Conservation (phyloP, 2,888 invertebrate species). For the Ectemnius cavifrons region DNA sequence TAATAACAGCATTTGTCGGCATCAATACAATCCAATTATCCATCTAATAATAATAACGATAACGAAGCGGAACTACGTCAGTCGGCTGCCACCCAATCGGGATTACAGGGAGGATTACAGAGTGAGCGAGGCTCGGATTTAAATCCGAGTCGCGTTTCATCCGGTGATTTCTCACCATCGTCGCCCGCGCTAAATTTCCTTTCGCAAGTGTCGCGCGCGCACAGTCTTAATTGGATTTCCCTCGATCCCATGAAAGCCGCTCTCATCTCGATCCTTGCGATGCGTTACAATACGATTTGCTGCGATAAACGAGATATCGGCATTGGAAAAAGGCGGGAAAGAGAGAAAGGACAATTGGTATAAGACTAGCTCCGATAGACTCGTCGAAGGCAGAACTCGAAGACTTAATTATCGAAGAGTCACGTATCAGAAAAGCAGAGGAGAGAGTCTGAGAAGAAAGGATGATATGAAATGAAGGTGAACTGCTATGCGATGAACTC, state of each 20-base stretch:
- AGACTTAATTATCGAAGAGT: too few species aligned
- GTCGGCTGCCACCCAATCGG: too few species aligned
- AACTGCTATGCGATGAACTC: background rate
- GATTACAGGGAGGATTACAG: too few species aligned
- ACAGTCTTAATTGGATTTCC: constrained; percentile 16
- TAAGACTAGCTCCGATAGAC: too few species aligned
- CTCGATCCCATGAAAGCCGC: constrained; percentile 11
- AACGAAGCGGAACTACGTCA: background rate
- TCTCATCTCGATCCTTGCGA: background rate
- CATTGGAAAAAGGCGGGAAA: too few species aligned
- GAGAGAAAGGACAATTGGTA: too few species aligned
- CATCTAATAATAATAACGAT: constrained; percentile 7
- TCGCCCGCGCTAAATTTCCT: constrained; percentile 12
- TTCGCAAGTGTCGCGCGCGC: background rate
- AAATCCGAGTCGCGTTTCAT: constrained; percentile 18
- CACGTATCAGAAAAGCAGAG: too few species aligned
- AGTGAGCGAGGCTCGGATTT: background rate
- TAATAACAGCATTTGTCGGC: constrained; percentile 22
- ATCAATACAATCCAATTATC: constrained; percentile 1
- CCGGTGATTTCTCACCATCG: constrained; percentile 26
- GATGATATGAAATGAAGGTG: too few species aligned
- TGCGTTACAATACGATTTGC: constrained; percentile 17
- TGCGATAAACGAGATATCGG: background rate
- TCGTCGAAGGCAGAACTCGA: too few species aligned
- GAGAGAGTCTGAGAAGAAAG: too few species aligned